phyloP scores from a whole-genome alignment of 1,140 invertebrate genomes.

The Prorops nasuta region DNA sequence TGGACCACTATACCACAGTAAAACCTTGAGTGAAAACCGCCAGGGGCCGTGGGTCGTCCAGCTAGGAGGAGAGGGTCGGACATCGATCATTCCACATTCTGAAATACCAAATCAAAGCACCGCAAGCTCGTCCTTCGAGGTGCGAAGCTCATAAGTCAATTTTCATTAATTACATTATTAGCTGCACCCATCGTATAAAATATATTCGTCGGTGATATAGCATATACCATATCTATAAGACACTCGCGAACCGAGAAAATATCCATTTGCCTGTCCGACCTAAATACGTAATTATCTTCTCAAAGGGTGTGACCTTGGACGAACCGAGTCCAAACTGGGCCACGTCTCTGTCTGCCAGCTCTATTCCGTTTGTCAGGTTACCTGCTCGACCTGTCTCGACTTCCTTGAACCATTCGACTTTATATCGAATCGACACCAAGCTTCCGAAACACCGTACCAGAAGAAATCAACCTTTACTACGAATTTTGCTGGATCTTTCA shows the following conservation, averaged over 20 bases:
- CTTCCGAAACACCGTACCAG: neutral
- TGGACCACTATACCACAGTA: too few species aligned
- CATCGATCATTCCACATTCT: too few species aligned
- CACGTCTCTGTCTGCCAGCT: constrained; percentile 37
- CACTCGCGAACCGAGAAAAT: constrained; percentile 17
- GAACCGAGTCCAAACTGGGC: constrained; percentile 41
- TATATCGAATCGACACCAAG: neutral
- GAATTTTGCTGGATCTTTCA: neutral
- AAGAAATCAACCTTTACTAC: too few species aligned
- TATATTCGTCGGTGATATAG: neutral
- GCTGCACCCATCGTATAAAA: too few species aligned
- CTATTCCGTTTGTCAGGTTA: constrained; percentile 25
- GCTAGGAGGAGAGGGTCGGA: too few species aligned
- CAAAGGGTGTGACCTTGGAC: constrained; percentile 40
- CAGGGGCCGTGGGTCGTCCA: too few species aligned
- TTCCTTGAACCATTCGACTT: neutral
- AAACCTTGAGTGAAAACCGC: too few species aligned
- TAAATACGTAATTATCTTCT: constrained; percentile 47
- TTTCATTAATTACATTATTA: too few species aligned
- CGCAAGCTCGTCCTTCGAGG: too few species aligned
- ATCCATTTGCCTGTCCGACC: constrained; percentile 38
- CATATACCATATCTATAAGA: neutral
- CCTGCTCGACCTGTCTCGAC: constrained; percentile 16
- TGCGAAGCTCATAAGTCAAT: too few species aligned
- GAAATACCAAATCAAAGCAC: too few species aligned